These are phyloP conservation scores for Sitophilus oryzae DNA, from an alignment of 1,140 invertebrate genomes.

Conservation along the genomic window DNA sequence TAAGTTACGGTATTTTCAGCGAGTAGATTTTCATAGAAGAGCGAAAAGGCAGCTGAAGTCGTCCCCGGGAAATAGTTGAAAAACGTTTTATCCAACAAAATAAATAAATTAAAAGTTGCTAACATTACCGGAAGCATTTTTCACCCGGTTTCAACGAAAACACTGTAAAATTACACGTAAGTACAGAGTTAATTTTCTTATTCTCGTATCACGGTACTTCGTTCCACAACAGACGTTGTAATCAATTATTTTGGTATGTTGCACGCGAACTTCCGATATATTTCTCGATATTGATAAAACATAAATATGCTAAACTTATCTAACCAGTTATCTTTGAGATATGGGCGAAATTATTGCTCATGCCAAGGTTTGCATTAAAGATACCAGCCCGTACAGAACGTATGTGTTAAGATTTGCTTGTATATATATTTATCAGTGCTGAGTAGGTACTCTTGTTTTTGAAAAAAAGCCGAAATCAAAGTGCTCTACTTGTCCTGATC, in stretches of 20 bases:
- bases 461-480: too few species aligned
- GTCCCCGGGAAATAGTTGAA: constrained; percentile 36
- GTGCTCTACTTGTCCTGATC: too few species aligned
- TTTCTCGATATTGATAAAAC: constrained; percentile 39
- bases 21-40: constrained; percentile 27
- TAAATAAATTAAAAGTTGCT: constrained; percentile 32
- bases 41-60: constrained; percentile 25
- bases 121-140: constrained; percentile 30
- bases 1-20: constrained; percentile 30
- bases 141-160: constrained; percentile 23
- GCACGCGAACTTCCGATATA: constrained; percentile 25
- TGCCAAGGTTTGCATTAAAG: constrained; percentile 37
- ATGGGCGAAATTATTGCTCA: constrained; percentile 36
- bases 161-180: constrained; percentile 42
- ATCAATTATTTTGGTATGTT: constrained; percentile 18
- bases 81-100: constrained; percentile 37
- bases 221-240: neutral
- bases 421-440: too few species aligned
- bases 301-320: constrained; percentile 28
- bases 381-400: constrained; percentile 20
- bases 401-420: constrained; percentile 4
- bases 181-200: constrained; percentile 19
- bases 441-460: too few species aligned
- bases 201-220: neutral
- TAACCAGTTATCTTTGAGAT: constrained; percentile 34